Evolutionary conservation across 2,888 invertebrate genomes (phyloP).

Genomic region (Mylabris sibirica): DNA sequence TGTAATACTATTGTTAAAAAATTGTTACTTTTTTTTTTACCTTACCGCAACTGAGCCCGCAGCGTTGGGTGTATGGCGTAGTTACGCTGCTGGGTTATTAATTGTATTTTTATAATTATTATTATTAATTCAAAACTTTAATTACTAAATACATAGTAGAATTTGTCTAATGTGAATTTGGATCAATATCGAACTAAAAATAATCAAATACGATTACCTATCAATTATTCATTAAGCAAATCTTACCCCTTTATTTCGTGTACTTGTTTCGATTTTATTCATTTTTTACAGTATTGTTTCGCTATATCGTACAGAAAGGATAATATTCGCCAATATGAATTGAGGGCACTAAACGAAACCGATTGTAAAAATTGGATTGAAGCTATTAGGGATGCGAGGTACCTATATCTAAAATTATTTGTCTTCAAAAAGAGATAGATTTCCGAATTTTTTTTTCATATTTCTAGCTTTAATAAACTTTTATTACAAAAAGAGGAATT

Average conservation of each 20-base stretch:
- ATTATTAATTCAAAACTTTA: neutral
- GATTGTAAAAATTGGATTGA: slow-evolving; percentile 93
- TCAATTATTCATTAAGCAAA: neutral
- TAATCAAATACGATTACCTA: slow-evolving; percentile 25
- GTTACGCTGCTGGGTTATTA: no score
- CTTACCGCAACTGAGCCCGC: no score
- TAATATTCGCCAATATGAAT: slow-evolving; percentile 86
- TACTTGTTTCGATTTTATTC: slow-evolving; percentile 11
- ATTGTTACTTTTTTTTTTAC: no score
- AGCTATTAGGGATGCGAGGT: slow-evolving; percentile 88
- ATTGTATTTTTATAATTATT: no score
- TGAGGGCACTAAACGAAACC: slow-evolving; percentile 82
- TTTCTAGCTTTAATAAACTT: slow-evolving; percentile 84
- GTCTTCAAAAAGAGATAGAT: neutral
- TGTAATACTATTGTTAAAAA: no score
- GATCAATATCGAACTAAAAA: slow-evolving; percentile 42
- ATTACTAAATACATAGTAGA: neutral
- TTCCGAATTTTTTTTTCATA: neutral
- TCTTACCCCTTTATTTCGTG: slow-evolving; percentile 9
- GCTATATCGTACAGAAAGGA: slow-evolving; percentile 86
- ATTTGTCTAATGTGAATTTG: slow-evolving; percentile 22
- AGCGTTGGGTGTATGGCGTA: no score
- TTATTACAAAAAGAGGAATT: slow-evolving; percentile 88
- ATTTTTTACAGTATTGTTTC: slow-evolving; percentile 80
- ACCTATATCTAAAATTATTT: slow-evolving; percentile 45